Evolutionary conservation across 2,113 vertebrate species (phyloP), one percentile per base, ranked within the genome.

Genomic region (Anoplopoma fimbria): DNA sequence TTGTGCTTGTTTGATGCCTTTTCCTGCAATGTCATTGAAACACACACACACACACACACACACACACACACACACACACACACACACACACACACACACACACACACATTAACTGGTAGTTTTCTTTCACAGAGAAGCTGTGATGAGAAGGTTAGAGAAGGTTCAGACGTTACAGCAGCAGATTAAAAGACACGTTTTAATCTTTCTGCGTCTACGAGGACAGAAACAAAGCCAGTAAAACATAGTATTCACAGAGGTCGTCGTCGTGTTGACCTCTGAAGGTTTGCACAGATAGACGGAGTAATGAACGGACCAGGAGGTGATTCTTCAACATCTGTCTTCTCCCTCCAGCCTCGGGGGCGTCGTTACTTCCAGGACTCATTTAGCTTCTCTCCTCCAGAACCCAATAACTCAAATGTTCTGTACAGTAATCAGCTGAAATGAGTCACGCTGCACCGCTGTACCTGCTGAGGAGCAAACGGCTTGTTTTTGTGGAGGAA

Each of bases 1-100:
- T 89, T 85, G 84, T 73, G 77, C 77, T 79, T 78, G 78, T 87
- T 90, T 85, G 76, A 88, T 70, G 77, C 61, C 60, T 72, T 77
- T 84, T 87, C 40, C 49, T 49, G 47, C 87, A 83, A 69, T 81
- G 80, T 88, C 83, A 83, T 9, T 72, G 64, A 77, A 55, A 77
- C 72, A 42, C 62, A 25, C 60, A 45, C 34, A 27, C 60, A 77
- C 27, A 25, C 36, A 45, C 38, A 73, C 71, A 51, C 64, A n/a
- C 42, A 40, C 64, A 34, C 36, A 45, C 62, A 69, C 42, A 79
- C 71, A 33, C 64, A 38, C 38, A 27, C 73, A 79, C 72, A 53
- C 65, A 36, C 40, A 79, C 69, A 33, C 58, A n/a, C 49, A 69
- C 51, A 69, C 72, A 33, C 61, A 49, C 31, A 25, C 61, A 60